These are phyloP conservation scores for Cyanocitta stelleri DNA, from an alignment of 2,113 vertebrate genomes.

Conservation along the genomic window DNA sequence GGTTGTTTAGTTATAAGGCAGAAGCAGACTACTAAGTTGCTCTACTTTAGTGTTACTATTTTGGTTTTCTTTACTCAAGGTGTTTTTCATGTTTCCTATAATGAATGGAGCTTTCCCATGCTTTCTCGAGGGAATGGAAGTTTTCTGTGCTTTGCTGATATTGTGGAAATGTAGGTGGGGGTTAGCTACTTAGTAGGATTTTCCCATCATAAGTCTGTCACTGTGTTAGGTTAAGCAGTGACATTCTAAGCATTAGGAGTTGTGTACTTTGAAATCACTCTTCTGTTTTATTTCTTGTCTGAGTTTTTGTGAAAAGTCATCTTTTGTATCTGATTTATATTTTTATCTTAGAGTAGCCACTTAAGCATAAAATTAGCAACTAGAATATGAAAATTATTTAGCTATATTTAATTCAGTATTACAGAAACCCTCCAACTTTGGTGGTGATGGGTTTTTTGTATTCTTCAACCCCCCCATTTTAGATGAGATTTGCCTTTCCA, in stretches of 20 bases:
- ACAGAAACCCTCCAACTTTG: neutral
- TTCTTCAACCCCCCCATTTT: neutral
- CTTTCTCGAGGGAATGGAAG: slow-evolving; percentile 13
- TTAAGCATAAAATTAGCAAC: neutral
- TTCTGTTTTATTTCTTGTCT: neutral
- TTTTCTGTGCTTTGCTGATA: slow-evolving; percentile 46
- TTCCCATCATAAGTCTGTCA: neutral
- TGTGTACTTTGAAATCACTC: neutral
- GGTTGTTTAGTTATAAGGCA: neutral
- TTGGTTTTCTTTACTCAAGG: slow-evolving; percentile 43
- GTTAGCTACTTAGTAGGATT: neutral
- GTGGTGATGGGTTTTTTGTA: neutral
- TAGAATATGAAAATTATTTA: neutral
- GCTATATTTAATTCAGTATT: neutral
- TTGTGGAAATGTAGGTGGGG: neutral
- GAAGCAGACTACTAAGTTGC: neutral
- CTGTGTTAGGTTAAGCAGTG: neutral
- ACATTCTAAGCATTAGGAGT: neutral
- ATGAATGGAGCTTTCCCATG: slow-evolving; percentile 26
- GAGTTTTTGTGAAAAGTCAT: neutral
- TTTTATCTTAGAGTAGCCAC: neutral
- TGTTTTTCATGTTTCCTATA: slow-evolving; percentile 46
- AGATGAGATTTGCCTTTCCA: neutral
- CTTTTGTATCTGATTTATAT: neutral
- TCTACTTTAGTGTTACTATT: slow-evolving; percentile 53